Percentiles rank a stretch among this genome's conserved stretches.
Conservation (phyloP, 2,797 vertebrate genomes). For the Zenarchopterus dispar region DNA sequence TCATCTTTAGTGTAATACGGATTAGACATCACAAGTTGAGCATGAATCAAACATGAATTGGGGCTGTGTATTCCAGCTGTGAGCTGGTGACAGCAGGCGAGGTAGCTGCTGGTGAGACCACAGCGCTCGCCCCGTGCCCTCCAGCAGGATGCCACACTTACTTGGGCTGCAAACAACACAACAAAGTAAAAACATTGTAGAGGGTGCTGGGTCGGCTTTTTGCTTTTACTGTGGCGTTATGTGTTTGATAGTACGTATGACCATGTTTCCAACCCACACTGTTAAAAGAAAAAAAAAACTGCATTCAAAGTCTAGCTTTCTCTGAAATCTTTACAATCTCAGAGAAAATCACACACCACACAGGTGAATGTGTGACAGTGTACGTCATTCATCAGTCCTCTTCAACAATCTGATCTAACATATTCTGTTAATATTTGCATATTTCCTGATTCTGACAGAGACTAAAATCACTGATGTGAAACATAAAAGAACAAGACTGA, state of each 20-base stretch:
- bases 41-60: constrained; percentile 46
- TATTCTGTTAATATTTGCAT: too few relatives aligned
- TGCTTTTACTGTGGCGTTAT: neutral
- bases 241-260: too few relatives aligned
- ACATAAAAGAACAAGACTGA: too few relatives aligned
- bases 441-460: too few relatives aligned
- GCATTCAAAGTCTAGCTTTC: too few relatives aligned
- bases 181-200: neutral
- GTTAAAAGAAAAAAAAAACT: too few relatives aligned
- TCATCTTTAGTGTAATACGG: constrained; percentile 50
- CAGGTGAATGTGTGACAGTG: too few relatives aligned
- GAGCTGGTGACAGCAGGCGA: constrained; percentile 45
- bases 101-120: constrained; percentile 45
- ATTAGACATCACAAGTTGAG: constrained; percentile 53
- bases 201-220: neutral
- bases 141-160: constrained; percentile 29
- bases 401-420: too few relatives aligned
- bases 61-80: constrained; percentile 51
- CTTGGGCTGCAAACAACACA: constrained; percentile 22
- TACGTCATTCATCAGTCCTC: too few relatives aligned
- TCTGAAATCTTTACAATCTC: too few relatives aligned
- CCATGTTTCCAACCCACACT: neutral
- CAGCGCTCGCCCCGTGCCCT: constrained; percentile 35
- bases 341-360: too few relatives aligned
- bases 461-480: too few relatives aligned